Base-by-base conservation (phyloP, 2,113 vertebrate species). In the Kryptolebias marmoratus region DNA sequence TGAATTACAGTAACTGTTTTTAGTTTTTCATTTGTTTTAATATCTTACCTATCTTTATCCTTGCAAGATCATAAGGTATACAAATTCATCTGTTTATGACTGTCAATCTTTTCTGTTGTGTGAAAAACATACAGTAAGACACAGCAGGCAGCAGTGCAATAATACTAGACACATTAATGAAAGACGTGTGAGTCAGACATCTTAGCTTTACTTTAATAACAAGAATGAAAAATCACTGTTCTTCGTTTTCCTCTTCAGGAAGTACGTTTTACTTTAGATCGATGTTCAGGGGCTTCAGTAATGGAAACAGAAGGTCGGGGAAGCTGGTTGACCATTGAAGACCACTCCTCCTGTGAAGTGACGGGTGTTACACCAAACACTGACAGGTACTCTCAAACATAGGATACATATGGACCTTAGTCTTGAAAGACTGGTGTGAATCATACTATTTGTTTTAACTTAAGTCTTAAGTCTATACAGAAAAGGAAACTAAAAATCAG, bases 231-330 rank as follows among this genome's bases (percentile, higher is more conserved):
- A 0, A 5, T 32, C 22, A 14, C 1, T 0, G 15, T 28, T 67
- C 18, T 53, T 1, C 71, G 42, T 5, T 14, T 48, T 30, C 55
- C 16, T 77, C 22, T 61, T 2, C 80, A 97, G 96, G 94, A 92
- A 3, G 91, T 96, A 5, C 91, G 86, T 0, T 94, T 97, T 86
- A 96, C 91, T 0, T 77, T 97, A 86, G 96, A 97, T 30, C 93
- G 42, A 1, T 96, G 96, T 64, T 87, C 89, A 0, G 86, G 93
- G 1, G 95, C 94, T 4, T 66, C 87, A 0, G 84, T 95, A 16
- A 93, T 89, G 15, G 96, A 96, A 69, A 90, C 83, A 14, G 95
- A 96, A 49, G 95, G 96, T 1, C 80, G 95, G 15, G 96, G 94
- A 4, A 95, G 90, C 39, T 94, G 94, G 94, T 44, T 96, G 31